A percentile compares a stretch with the other conserved stretches of the same genome.
These are phyloP conservation scores for Chanos chanos DNA, from an alignment of 2,797 vertebrate species.

Conservation along the genomic window DNA sequence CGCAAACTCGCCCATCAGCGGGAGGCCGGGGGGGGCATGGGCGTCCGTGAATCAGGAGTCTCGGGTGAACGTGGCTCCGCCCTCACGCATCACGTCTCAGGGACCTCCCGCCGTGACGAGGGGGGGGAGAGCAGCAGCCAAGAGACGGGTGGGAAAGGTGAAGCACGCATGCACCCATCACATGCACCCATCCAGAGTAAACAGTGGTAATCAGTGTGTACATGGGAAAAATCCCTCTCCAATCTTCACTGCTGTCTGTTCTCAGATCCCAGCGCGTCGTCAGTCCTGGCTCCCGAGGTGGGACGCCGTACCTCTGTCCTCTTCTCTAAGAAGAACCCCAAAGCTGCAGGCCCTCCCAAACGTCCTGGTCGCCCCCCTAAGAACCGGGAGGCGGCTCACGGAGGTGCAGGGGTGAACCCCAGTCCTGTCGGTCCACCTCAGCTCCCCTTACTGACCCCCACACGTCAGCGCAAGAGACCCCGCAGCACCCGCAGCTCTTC, in stretches of 20 bases:
- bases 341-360: conserved; percentile 91
- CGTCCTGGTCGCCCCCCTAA: conserved; percentile 94
- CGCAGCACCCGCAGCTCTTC: conserved; percentile 91
- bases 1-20: conserved; percentile 91
- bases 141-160: conserved; percentile 93
- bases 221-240: not conserved
- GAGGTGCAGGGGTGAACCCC: conserved; percentile 75
- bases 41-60: conserved; percentile 74
- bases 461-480: conserved; percentile 86
- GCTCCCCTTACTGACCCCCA: conserved; percentile 80
- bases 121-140: conserved; percentile 98
- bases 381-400: conserved; percentile 83
- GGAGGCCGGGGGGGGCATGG: conserved; percentile 75
- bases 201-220: too few species aligned
- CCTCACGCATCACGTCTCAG: conserved; percentile 73
- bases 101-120: conserved; percentile 86
- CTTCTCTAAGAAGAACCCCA: conserved; percentile 98
- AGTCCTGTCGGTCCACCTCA: conserved; percentile 92
- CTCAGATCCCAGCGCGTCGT: conserved; percentile 87
- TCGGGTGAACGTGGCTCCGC: conserved; percentile 65
- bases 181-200: not conserved
- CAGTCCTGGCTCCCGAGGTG: conserved; percentile 89
- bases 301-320: conserved; percentile 96
- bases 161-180: not conserved
- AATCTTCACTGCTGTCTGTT: conserved; percentile 30